phyloP scores from a whole-genome alignment of 2,888 invertebrate genomes.

The Andrena marginata region DNA sequence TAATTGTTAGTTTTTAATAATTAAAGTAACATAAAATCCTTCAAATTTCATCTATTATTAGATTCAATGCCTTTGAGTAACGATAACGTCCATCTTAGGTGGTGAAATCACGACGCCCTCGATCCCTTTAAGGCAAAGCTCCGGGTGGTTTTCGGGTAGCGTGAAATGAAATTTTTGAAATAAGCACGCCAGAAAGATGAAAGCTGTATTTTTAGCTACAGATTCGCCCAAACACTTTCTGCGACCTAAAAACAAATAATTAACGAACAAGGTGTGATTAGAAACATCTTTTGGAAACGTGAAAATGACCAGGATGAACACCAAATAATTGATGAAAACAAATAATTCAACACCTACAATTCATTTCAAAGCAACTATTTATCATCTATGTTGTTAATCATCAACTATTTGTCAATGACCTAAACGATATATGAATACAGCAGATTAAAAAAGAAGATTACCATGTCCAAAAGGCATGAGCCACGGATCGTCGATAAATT shows the following conservation, averaged over 20 bases:
- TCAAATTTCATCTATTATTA: background rate
- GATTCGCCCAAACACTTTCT: conserved; percentile 92
- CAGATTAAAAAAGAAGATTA: conserved; percentile 61
- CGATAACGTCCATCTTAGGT: conserved; percentile 52
- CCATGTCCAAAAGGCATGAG: conserved; percentile 91
- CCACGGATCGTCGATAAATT: conserved; percentile 88
- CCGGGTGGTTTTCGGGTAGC: conserved; percentile 87
- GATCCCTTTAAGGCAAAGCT: conserved; percentile 88
- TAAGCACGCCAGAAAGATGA: conserved; percentile 90
- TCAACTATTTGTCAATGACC: no score
- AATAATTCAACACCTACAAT: no score
- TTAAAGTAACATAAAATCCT: no score
- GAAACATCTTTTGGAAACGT: background rate
- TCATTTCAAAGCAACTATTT: no score
- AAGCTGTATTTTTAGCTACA: conserved; percentile 91
- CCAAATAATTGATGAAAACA: no score
- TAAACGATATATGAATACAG: background rate
- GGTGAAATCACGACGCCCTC: conserved; percentile 89
- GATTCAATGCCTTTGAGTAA: conserved; percentile 23
- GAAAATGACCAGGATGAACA: background rate
- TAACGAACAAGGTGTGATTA: background rate
- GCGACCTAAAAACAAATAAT: conserved; percentile 50
- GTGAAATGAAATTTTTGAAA: conserved; percentile 91
- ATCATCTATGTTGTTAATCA: no score
- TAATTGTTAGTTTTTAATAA: no score